phyloP scores from a whole-genome alignment of 2,113 vertebrate species.

The Anoplopoma fimbria region DNA sequence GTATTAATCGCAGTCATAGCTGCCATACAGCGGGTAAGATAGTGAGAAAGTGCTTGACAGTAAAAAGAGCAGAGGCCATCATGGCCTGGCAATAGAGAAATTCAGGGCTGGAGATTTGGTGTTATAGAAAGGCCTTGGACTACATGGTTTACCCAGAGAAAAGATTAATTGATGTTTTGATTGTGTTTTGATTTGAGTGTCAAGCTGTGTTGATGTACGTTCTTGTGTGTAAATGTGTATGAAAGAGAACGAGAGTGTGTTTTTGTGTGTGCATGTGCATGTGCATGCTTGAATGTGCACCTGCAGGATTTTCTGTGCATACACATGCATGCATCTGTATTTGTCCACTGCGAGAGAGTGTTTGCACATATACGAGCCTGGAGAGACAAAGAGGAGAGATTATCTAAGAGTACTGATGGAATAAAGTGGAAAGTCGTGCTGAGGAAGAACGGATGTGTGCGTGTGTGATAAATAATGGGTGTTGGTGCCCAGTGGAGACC shows the following conservation, averaged over 20 bases:
- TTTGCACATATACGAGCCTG: slow-evolving; percentile 4
- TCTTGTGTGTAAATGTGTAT: slow-evolving; percentile 13
- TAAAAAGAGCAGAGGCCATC: slow-evolving; percentile 49
- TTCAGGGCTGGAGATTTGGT: slow-evolving; percentile 29
- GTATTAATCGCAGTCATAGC: slow-evolving; percentile 49
- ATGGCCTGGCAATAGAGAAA: slow-evolving; percentile 6
- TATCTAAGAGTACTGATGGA: slow-evolving; percentile 39
- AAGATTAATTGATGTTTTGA: slow-evolving; percentile 57
- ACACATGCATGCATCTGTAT: slow-evolving; percentile 23
- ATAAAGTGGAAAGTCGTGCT: slow-evolving; percentile 74
- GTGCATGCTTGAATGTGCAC: background rate
- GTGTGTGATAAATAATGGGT: slow-evolving; percentile 65
- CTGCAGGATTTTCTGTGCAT: slow-evolving; percentile 43
- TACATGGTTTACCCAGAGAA: slow-evolving; percentile 25
- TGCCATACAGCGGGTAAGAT: slow-evolving; percentile 22
- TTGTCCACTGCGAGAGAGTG: slow-evolving; percentile 20
- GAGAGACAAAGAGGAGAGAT: slow-evolving; percentile 28
- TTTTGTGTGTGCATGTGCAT: background rate
- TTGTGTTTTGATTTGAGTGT: slow-evolving; percentile 57
- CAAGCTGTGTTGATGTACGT: slow-evolving; percentile 34
- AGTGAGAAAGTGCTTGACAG: slow-evolving; percentile 40
- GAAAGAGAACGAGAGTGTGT: too few relatives aligned
- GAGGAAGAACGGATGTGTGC: slow-evolving; percentile 24
- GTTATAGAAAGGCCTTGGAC: slow-evolving; percentile 48
- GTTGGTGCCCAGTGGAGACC: slow-evolving; percentile 57